phyloP scores from a whole-genome alignment of 2,797 vertebrate species.

The Crotalus adamanteus region DNA sequence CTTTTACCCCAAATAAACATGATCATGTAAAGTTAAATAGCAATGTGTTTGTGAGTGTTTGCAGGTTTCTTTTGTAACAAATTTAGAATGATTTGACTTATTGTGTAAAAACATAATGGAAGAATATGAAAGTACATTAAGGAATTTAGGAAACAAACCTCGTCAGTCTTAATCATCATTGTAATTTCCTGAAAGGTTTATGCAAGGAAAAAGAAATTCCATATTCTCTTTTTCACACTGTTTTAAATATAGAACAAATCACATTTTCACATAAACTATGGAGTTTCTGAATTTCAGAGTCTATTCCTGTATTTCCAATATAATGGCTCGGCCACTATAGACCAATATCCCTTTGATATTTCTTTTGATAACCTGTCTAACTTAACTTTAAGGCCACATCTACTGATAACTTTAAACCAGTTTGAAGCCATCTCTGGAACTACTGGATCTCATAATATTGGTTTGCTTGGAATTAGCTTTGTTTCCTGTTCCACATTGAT shows the following conservation, averaged over 20 bases:
- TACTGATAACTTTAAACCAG: neutral
- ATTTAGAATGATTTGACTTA: neutral
- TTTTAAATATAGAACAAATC: slow-evolving; percentile 5
- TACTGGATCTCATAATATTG: neutral
- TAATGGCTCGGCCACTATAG: neutral
- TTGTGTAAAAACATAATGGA: neutral
- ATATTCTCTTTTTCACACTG: neutral
- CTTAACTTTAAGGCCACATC: neutral
- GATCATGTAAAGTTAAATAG: neutral
- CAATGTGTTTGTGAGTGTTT: neutral
- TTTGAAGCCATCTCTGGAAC: neutral
- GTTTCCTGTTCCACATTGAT: neutral
- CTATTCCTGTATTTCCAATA: neutral
- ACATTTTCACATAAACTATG: neutral
- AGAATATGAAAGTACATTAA: neutral
- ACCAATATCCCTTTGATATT: neutral
- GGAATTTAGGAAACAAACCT: neutral
- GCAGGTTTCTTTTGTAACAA: neutral
- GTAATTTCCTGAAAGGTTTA: neutral
- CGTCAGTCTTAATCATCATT: neutral
- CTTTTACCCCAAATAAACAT: neutral
- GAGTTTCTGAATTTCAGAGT: neutral
- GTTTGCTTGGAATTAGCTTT: neutral
- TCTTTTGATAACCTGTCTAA: neutral
- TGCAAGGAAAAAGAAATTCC: slow-evolving; percentile 4